Conservation (phyloP, 2,113 vertebrate species). For the Sapajus apella region DNA sequence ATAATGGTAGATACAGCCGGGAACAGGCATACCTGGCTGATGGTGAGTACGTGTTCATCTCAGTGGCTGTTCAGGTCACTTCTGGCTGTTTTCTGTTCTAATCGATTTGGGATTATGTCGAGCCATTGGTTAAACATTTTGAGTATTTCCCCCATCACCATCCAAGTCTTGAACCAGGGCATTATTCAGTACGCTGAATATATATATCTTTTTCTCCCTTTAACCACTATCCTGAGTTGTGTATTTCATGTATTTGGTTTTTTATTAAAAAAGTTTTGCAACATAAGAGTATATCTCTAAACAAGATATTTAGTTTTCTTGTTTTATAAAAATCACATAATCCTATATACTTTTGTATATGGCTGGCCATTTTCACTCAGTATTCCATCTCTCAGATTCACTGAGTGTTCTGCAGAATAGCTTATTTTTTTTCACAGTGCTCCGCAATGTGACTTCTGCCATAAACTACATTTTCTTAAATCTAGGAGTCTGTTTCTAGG, state of each 20-base stretch:
- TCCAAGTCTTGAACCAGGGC: neutral
- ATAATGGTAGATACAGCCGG: neutral
- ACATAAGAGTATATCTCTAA: neutral
- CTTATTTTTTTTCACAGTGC: neutral
- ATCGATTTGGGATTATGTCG: neutral
- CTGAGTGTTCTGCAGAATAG: neutral
- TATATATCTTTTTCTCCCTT: neutral
- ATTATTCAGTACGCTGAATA: neutral
- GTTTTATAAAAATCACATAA: neutral
- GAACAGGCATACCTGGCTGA: neutral
- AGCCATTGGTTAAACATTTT: neutral
- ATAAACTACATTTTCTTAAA: neutral
- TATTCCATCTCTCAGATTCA: neutral
- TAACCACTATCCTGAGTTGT: neutral
- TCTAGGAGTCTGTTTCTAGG: neutral
- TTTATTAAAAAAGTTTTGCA: neutral
- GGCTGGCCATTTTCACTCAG: neutral
- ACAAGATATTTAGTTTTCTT: neutral
- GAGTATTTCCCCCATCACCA: neutral
- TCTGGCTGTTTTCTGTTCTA: neutral
- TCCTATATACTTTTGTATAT: neutral
- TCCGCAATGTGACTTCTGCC: neutral
- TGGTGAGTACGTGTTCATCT: neutral
- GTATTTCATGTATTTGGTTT: neutral
- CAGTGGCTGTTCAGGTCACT: neutral